Base-by-base conservation (phyloP, 2,113 vertebrate genomes). In the Lepus timidus region DNA sequence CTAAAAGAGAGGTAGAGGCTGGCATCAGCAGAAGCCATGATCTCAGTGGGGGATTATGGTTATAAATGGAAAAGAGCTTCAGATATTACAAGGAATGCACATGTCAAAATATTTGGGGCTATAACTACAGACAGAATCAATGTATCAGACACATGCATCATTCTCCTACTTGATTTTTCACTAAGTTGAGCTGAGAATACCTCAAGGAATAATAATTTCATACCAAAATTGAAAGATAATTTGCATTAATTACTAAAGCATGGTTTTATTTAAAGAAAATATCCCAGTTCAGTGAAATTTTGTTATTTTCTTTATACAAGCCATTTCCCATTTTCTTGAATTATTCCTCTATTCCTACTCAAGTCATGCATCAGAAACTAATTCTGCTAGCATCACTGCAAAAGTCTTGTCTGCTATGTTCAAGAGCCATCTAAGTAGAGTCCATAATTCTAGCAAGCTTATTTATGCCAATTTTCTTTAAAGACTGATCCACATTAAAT, bases 71-170 rank as follows among this genome's bases (percentile, higher is more conserved):
- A 80, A 84, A 71, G 0, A 95, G 36, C 27, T 93, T 94, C 79
- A 90, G 20, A 88, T 94, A 58, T 4, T 86, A 44, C 23, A 90
- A 44, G 31, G 51, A 93, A 86, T 13, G 85, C 39, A 62, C 39
- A 76, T 31, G 96, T 96, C 96, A 82, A 68, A 94, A 90, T 96
- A 95, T 93, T 96, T 97, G 94, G 88, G 17, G n/a, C 90, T 96
- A 65, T 91, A 93, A 17, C 91, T 85, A 84, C 20, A 81, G 61
- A 71, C n/a, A 93, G 74, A 81, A 62, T 93, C 96, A 70, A 51
- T 90, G 65, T 68, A 95, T 80, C 23, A 96, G 82, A 90, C 0
- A 51, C 4, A 88, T 96, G 62, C 13, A 92, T 75, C 85, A 61
- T 91, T 67, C 27, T 93, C 58, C 52, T 7, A 27, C 62, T 87